Conservation (phyloP, 2,113 vertebrate species). For the Etheostoma cragini region DNA sequence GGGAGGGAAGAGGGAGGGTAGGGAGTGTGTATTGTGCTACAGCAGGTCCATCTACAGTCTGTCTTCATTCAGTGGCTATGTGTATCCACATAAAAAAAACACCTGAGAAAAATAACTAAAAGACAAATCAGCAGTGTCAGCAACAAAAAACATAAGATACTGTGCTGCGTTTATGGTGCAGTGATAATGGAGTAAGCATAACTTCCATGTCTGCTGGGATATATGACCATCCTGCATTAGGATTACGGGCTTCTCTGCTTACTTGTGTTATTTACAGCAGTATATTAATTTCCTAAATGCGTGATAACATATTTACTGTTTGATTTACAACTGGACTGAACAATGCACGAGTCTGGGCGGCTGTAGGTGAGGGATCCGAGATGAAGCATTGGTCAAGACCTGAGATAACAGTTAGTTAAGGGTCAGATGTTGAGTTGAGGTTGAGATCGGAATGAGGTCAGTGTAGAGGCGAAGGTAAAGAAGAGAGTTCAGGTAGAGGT, state of each 20-base stretch:
- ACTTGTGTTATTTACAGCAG: background rate
- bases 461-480: conserved; percentile 29
- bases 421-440: conserved; percentile 3
- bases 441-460: background rate
- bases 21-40: background rate
- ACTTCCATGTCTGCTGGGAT: background rate
- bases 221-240: background rate
- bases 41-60: background rate
- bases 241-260: background rate
- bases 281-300: background rate
- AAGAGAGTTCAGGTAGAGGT: conserved; percentile 7
- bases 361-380: conserved; percentile 4
- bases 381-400: background rate
- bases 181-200: background rate
- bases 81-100: conserved; percentile 5
- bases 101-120: background rate
- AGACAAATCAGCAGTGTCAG: background rate
- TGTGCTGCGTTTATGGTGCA: background rate
- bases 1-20: too few relatives aligned
- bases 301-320: background rate
- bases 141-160: background rate
- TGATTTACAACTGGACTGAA: background rate
- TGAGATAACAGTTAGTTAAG: background rate
- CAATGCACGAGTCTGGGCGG: too few relatives aligned
- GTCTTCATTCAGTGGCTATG: background rate